Base-by-base conservation (phyloP, 1,140 invertebrate genomes). In the Portunus trituberculatus region DNA sequence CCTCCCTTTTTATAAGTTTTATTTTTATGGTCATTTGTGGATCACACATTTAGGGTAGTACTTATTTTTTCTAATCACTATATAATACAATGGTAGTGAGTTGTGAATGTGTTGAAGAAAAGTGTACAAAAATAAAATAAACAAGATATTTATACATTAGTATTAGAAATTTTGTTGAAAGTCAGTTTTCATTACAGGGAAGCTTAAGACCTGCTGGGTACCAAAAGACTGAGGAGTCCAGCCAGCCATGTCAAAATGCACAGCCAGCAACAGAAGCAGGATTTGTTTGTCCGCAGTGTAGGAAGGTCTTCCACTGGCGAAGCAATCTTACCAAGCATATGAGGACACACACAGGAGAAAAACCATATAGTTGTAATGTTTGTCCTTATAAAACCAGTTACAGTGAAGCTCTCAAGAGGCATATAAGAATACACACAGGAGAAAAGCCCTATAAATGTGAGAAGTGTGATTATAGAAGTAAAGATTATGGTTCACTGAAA, bases 261-360 rank as follows among this genome's bases (percentile, higher is more conserved):
- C 6, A 28, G 8, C 8, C 20, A 14, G 90, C 29, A 86, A 67
- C 28, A 45, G 59, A 83, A 48, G 76, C 46, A 7, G 89, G 89
- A 4, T 87, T 92, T 90, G 89, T 82, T 6, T 95, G 94, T 87
- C 48, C 46, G 10, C 39, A 91, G 76, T 95, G 94, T 31, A 31
- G 82, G 25, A 95, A 95, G 76, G 59, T 52, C 2, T 95, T 95
- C 76, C 94, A 95, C 29, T 95, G 94, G 94, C 91, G 90, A 52
- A 95, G 94, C 48, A 95, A 95, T 46, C 94, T 95, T 20, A 95
- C 94, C 45, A 95, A 95, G 48, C 94, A 95, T 82, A 92, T 95
- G 94, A 84, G 94, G 52, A 95, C 90, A 32, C 94, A 95, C 59
- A 95, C 94, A 4, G 94, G 94, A 59, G 94, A 95, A 46, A 95